These are phyloP conservation scores for Agrochola litura DNA, from an alignment of 2,888 invertebrate species.

Conservation along the genomic window DNA sequence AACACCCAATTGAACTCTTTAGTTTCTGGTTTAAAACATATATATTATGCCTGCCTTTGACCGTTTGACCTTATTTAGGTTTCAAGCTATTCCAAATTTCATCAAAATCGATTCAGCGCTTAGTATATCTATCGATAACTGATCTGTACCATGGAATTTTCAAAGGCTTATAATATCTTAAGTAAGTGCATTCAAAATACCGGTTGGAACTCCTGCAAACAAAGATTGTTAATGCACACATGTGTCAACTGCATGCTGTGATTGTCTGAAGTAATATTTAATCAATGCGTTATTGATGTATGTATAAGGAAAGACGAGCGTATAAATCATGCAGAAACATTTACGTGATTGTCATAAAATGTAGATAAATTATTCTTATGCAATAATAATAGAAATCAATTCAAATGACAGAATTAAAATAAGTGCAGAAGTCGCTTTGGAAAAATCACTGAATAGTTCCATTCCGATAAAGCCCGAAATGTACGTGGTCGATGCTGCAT, in stretches of 20 bases:
- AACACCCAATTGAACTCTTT: background rate
- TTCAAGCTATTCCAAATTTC: background rate
- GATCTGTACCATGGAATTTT: constrained; percentile 27
- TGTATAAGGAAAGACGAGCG: constrained; percentile 29
- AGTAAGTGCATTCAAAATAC: constrained; percentile 39
- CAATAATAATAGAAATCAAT: constrained; percentile 4
- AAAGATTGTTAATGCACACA: constrained; percentile 15
- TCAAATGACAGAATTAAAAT: constrained; percentile 3
- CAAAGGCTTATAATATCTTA: constrained; percentile 25
- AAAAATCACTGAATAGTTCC: constrained; percentile 1
- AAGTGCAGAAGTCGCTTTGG: background rate
- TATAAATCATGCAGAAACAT: constrained; percentile 23
- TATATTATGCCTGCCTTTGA: background rate
- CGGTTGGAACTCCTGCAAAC: constrained; percentile 16
- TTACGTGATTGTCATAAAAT: background rate
- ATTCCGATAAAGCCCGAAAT: constrained; percentile 12
- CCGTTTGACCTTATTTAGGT: background rate
- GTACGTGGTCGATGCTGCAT: background rate
- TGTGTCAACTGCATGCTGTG: constrained; percentile 23
- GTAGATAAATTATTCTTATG: background rate
- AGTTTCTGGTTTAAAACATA: background rate
- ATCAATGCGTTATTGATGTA: constrained; percentile 29
- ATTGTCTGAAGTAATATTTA: constrained; percentile 23
- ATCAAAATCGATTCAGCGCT: background rate
- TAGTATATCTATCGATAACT: background rate